Base-by-base conservation (phyloP, 2,113 vertebrate species). In the Columbina picui region DNA sequence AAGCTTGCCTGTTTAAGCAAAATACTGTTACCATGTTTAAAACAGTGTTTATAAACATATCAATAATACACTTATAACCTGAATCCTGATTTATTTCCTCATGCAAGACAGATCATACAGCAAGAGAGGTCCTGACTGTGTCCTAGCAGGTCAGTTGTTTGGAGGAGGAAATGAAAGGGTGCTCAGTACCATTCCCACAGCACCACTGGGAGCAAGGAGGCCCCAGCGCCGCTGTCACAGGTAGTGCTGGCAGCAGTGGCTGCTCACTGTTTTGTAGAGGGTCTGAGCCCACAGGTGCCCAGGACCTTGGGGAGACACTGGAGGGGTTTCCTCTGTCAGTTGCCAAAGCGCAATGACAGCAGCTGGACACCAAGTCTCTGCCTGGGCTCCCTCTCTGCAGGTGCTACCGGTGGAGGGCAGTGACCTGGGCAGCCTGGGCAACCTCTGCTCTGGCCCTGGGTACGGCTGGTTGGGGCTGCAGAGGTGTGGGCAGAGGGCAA, bases 161-260 rank as follows among this genome's bases (percentile, higher is more conserved):
- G 25, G 67, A 68, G 61, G 32, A 64, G 32, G 57, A 61, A 68
- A 50, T 13, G 22, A 64, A 13, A 0, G 1, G 21, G 41, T 67
- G 39, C 7, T 14, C 8, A 29, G 30, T 14, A 20, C 15, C 77
- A 30, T 56, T 87, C 22, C 87, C 64, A 53, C 23, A 74, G 27
- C 38, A 32, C 25, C 3, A 2, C 8, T 32, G 26, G 49, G 29
- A 73, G 30, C 59, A 32, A 59, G 34, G n/a, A 77, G 38, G 7
- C 18, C 34, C 36, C 43, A 79, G 53, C 43, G 60, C 23, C 26
- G 45, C 47, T 56, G 21, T 30, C 0, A 0, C 2, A 3, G 39
- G 49, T 68, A 61, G 27, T 14, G 9, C 25, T 52, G 57, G 32
- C 1, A 0, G 26, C 7, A 1, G 36, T 2, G 1, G 9, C 61